Percentiles rank a stretch among this genome's conserved stretches.
phyloP scores from a whole-genome alignment of 2,113 vertebrate species.

The Xiphias gladius region DNA sequence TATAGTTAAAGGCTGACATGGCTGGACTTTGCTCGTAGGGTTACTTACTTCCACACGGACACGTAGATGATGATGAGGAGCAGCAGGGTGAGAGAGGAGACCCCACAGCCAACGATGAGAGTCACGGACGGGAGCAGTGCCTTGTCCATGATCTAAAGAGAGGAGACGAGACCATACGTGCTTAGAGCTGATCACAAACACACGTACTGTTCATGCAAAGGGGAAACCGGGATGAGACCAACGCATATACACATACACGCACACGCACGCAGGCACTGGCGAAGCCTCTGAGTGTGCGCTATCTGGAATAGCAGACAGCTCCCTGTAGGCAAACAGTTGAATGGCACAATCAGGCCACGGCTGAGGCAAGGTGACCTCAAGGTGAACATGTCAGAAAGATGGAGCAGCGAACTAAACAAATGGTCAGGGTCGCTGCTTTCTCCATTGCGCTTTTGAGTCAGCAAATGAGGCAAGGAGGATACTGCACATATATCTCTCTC shows the following conservation, averaged over 20 bases:
- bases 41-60: constrained; percentile 97
- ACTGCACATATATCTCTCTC: constrained; percentile 49
- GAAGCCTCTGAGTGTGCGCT: constrained; percentile 49
- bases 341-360: constrained; percentile 79
- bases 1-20: not conserved
- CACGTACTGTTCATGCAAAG: constrained; percentile 27
- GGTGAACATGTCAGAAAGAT: constrained; percentile 81
- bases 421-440: constrained; percentile 59
- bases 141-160: constrained; percentile 95
- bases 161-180: constrained; percentile 63
- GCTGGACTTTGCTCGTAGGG: constrained; percentile 18
- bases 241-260: constrained; percentile 27
- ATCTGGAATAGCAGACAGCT: constrained; percentile 76
- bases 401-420: constrained; percentile 70
- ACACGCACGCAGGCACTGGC: constrained; percentile 2
- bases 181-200: constrained; percentile 58
- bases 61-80: constrained; percentile 99
- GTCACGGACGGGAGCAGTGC: constrained; percentile 95
- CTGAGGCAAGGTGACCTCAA: constrained; percentile 85
- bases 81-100: constrained; percentile 96
- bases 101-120: constrained; percentile 97
- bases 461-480: constrained; percentile 67
- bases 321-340: constrained; percentile 73
- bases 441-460: constrained; percentile 66
- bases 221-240: constrained; percentile 24